These are phyloP conservation scores for Corydoras sp. DNA, from an alignment of 2,113 vertebrate genomes.

Conservation along the genomic window DNA sequence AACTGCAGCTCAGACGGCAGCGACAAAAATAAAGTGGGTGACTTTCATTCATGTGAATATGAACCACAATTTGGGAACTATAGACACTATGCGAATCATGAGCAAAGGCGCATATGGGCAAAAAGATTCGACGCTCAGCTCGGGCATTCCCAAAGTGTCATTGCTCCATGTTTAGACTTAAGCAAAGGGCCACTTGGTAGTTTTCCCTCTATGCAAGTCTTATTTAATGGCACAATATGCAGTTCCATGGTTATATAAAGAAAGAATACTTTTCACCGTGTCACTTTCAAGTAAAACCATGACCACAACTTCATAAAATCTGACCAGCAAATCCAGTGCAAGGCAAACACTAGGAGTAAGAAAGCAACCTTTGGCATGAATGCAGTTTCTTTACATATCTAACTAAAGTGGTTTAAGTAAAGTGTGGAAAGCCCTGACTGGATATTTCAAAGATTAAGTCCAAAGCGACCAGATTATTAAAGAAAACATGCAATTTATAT, in stretches of 20 bases:
- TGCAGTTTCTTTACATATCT: conserved; percentile 49
- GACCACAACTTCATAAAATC: neutral
- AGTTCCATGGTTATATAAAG: no score
- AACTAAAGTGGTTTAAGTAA: conserved; percentile 53
- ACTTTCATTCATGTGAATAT: conserved; percentile 6
- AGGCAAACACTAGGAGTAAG: conserved; percentile 3
- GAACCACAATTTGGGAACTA: no score
- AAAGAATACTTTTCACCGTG: no score
- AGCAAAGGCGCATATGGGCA: no score
- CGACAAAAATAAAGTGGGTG: neutral
- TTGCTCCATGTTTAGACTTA: no score
- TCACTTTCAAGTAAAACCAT: conserved; percentile 10
- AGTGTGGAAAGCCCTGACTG: conserved; percentile 39
- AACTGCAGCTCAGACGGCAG: neutral
- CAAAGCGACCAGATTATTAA: conserved; percentile 27
- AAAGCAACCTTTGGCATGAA: conserved; percentile 52
- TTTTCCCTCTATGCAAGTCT: no score
- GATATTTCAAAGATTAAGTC: conserved; percentile 5
- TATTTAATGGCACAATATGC: no score
- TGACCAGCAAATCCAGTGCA: neutral
- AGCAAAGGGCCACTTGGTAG: no score
- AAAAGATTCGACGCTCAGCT: no score
- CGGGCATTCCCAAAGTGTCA: no score
- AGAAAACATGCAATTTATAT: no score
- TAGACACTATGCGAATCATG: no score